These are phyloP conservation scores for Marcusenius ussheri DNA, from an alignment of 2,113 vertebrate species.

Conservation along the genomic window DNA sequence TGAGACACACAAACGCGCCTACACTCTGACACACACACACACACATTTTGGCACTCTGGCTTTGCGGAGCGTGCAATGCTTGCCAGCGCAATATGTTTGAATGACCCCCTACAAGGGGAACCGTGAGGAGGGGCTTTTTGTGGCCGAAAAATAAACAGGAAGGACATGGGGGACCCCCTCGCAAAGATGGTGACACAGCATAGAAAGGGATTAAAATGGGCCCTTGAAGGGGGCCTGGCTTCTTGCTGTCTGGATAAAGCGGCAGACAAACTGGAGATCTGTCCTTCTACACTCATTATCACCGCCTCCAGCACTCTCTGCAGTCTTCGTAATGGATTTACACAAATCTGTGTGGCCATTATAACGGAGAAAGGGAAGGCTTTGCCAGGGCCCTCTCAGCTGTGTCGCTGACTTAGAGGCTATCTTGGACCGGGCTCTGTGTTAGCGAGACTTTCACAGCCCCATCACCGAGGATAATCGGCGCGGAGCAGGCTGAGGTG, in stretches of 20 bases:
- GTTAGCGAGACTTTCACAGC: not conserved
- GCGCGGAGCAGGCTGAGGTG: not conserved
- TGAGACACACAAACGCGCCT: no score
- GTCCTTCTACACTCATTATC: not conserved
- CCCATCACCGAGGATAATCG: not conserved
- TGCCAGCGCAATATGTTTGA: not conserved
- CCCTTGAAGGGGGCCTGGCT: not conserved
- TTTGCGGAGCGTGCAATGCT: not conserved
- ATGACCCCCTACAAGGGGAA: not conserved
- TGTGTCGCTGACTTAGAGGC: not conserved
- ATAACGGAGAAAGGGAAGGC: not conserved
- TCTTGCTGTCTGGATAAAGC: not conserved
- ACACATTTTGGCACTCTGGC: not conserved
- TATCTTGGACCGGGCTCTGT: not conserved
- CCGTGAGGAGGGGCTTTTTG: not conserved
- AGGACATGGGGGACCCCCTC: not conserved
- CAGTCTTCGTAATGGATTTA: not conserved
- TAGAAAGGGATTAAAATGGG: not conserved
- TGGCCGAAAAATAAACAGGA: slow-evolving; percentile 14
- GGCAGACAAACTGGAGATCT: not conserved
- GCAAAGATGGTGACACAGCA: not conserved
- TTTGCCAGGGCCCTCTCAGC: not conserved
- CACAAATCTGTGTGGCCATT: not conserved
- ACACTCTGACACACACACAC: no score
- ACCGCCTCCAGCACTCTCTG: not conserved